Evolutionary conservation across 2,888 invertebrate genomes (phyloP).

Genomic region (Lepidocyrtoides sp.): DNA sequence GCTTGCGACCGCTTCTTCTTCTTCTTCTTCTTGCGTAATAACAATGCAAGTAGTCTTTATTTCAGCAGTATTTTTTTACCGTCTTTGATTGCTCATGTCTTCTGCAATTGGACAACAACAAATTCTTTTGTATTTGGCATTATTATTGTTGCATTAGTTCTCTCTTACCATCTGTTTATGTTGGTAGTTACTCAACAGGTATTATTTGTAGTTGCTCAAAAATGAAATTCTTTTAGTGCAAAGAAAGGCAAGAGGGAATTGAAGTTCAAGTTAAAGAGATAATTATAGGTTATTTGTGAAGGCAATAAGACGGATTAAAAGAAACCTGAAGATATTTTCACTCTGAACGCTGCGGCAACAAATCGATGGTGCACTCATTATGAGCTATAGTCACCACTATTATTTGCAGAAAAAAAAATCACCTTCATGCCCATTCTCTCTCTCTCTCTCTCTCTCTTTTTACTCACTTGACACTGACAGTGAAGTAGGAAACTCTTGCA

Average conservation of each 20-base stretch:
- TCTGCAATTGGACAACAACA: slow-evolving; percentile 14
- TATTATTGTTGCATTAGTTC: slow-evolving; percentile 20
- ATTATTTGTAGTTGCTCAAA: slow-evolving; percentile 43
- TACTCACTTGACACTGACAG: not conserved
- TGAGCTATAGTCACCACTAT: not conserved
- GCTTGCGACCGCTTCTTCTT: not conserved
- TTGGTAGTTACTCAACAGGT: not conserved
- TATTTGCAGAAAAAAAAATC: not conserved
- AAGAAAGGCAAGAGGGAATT: slow-evolving; percentile 1
- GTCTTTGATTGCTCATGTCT: not conserved
- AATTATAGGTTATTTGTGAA: slow-evolving; percentile 73
- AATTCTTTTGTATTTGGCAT: slow-evolving; percentile 21
- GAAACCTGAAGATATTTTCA: slow-evolving; percentile 43
- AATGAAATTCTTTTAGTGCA: slow-evolving; percentile 36
- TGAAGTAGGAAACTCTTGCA: not conserved
- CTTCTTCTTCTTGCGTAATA: not conserved
- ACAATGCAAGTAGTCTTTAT: not conserved
- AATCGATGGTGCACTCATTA: not conserved
- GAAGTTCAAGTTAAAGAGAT: slow-evolving; percentile 64
- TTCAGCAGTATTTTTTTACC: not conserved
- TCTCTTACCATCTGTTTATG: not conserved
- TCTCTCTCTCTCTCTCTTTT: not conserved
- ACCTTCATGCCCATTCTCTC: not conserved
- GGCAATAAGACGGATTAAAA: slow-evolving; percentile 61
- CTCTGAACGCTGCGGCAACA: slow-evolving; percentile 24